Evolutionary conservation across 2,888 invertebrate species (phyloP).

Genomic region (Apantesis nais): DNA sequence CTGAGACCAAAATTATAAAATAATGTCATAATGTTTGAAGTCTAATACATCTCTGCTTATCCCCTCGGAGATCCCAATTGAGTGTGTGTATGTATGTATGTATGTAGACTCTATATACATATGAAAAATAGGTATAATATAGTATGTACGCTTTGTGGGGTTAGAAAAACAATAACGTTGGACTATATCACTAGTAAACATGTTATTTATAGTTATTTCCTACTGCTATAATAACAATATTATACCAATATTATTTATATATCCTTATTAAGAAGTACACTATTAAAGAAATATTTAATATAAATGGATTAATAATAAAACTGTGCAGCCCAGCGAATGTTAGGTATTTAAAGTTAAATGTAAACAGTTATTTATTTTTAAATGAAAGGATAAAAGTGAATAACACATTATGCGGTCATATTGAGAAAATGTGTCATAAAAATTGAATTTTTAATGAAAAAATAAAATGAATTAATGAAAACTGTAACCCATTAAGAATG

Average conservation of each 20-base stretch:
- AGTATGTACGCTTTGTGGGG: not conserved
- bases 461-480: no score
- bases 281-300: not conserved
- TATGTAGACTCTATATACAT: not conserved
- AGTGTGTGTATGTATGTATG: no score
- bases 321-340: not conserved
- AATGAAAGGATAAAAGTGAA: no score
- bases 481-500: no score
- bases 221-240: slow-evolving; percentile 4
- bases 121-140: not conserved
- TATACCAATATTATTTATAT: not conserved
- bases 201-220: slow-evolving; percentile 14
- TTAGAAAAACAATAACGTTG: not conserved
- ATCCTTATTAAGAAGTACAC: not conserved
- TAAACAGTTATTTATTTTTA: not conserved
- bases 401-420: no score
- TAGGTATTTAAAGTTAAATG: not conserved
- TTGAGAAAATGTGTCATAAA: no score
- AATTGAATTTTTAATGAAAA: no score
- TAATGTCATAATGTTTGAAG: no score
- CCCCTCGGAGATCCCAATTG: no score
- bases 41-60: no score
- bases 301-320: not conserved
- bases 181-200: slow-evolving; percentile 17
- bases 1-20: no score